These are phyloP conservation scores for Dolichomitus sp. DNA, from an alignment of 2,888 invertebrate genomes.

Conservation along the genomic window DNA sequence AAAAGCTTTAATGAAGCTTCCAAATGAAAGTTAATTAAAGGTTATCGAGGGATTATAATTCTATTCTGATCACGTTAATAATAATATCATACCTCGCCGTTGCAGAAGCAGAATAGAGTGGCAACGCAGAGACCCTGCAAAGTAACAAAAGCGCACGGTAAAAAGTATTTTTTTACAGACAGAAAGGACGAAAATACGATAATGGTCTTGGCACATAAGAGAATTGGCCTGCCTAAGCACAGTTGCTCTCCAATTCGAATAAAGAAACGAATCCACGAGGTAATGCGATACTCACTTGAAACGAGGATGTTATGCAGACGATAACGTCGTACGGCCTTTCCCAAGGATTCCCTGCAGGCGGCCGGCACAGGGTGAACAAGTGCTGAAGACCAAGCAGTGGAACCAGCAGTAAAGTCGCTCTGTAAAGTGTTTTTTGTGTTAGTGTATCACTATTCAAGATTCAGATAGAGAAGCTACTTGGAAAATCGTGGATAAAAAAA, in stretches of 20 bases:
- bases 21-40: too few species aligned
- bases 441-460: background rate
- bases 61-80: background rate
- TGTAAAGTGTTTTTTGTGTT: conserved; percentile 76
- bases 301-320: conserved; percentile 95
- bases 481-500: too few species aligned
- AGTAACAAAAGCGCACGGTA: conserved; percentile 68
- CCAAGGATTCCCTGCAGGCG: conserved; percentile 90
- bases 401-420: conserved; percentile 95
- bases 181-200: conserved; percentile 7
- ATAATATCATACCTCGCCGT: conserved; percentile 94
- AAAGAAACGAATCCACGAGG: background rate
- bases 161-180: background rate
- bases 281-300: conserved; percentile 90
- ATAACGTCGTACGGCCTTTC: conserved; percentile 94
- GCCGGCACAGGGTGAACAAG: conserved; percentile 95
- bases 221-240: too few species aligned
- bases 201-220: background rate
- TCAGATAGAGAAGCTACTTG: background rate
- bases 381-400: conserved; percentile 97
- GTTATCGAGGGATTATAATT: too few species aligned
- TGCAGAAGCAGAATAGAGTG: conserved; percentile 97
- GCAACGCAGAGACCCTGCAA: conserved; percentile 96
- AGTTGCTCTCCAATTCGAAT: background rate
- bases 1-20: too few species aligned